Conservation (phyloP, 2,113 vertebrate genomes). For the Podarcis muralis region DNA sequence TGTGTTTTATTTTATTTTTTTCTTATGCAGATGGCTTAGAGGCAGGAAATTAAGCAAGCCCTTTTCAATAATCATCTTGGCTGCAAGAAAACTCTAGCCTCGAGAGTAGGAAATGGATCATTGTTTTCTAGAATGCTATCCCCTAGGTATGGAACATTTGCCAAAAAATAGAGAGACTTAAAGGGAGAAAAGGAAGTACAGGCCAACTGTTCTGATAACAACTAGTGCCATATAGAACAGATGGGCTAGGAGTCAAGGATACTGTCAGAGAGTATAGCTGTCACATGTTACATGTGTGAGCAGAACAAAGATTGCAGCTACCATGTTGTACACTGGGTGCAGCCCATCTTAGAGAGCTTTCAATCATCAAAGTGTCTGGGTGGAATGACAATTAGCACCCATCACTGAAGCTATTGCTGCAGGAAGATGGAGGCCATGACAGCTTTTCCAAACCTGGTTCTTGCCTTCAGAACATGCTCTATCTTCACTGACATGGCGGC, state of each 20-base stretch:
- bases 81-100: background rate
- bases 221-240: background rate
- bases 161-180: background rate
- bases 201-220: background rate
- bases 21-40: constrained; percentile 8
- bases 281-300: background rate
- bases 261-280: background rate
- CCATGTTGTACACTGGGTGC: background rate
- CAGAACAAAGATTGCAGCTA: background rate
- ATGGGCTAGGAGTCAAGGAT: background rate
- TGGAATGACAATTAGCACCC: too few relatives aligned
- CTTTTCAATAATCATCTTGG: constrained; percentile 8
- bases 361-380: background rate
- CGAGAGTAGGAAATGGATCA: background rate
- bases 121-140: constrained; percentile 2
- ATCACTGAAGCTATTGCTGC: too few relatives aligned
- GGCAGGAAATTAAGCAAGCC: constrained; percentile 15
- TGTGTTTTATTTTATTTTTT: background rate
- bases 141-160: background rate
- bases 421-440: too few relatives aligned
- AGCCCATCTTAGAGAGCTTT: background rate
- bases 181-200: background rate
- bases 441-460: too few relatives aligned
- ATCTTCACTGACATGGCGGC: too few relatives aligned
- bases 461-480: too few relatives aligned